Evolutionary conservation across 1,140 invertebrate genomes (phyloP), one percentile per base, ranked within the genome.

Genomic region (Drosophila miranda): DNA sequence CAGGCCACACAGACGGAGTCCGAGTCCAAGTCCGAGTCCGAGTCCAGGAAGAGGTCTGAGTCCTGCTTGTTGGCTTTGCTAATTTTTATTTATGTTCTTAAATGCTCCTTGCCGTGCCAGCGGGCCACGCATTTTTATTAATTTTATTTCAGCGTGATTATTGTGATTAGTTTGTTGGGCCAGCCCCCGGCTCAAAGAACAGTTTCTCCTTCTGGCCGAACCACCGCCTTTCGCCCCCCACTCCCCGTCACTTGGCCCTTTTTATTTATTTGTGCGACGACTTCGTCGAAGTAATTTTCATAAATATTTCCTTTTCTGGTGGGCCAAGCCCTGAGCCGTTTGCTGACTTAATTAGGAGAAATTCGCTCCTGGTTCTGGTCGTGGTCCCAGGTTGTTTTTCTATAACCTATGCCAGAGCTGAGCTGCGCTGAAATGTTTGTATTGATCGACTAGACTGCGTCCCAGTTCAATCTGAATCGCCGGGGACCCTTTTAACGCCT

Each of bases 51-150:
- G 28, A 30, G 8, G 30, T 30, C 66, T 77, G 72, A 67, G 80
- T 70, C 53, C 66, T 69, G 68, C 48, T 73, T 87, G 82, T 87
- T 87, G 82, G 82, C 78, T 87, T 87, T 87, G 78, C 83, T 87
- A 87, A 87, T 87, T 87, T 86, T 87, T 87, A 87, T 87, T 87
- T 87, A 87, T 87, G 82, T 87, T 88, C 83, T 78, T 87, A 87
- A 87, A 87, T 82, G 82, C 63, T 88, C 42, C 66, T 80, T 82
- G 70, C 75, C 82, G 75, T 82, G 83, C 75, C 75, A 72, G 63
- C 81, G 71, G 82, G 67, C 78, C 71, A 87, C 82, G 82, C 83
- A 87, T 87, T 87, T 87, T 87, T 87, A 87, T 87, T 87, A 87
- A 87, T 87, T 87, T 87, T 87, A 87, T 87, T 87, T 87, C 78